Evolutionary conservation across 2,797 vertebrate genomes (phyloP), one percentile per base, ranked within the genome.

Genomic region (Phataginus tricuspis): DNA sequence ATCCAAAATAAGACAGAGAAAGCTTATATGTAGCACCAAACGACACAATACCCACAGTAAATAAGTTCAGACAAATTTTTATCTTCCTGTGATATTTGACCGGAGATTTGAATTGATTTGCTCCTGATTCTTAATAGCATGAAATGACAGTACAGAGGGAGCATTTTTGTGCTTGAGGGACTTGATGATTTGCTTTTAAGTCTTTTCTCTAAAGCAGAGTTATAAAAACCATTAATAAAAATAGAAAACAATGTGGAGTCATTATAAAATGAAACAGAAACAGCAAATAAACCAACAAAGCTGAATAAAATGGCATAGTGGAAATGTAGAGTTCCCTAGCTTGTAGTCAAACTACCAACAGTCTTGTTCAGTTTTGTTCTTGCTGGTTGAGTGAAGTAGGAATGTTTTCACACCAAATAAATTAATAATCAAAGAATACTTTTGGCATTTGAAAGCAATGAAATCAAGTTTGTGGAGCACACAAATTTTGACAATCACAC

Each of bases 131-230:
- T 83, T 94, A 96, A 91, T 11, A 89, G 25, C 61, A 7, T 92
- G 74, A 88, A 95, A 42, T 91, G 95, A 96, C 21, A 96, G 45
- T 0, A 0, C 68, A 85, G 0, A 2, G 12, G 9, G 51, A 92
- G 57, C 80, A 78, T 10, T 49, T 96, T 96, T 92, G 45, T 63
- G 95, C 90, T 91, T 4, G 5, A 72, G 49, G 59, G n/a, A 86
- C 27, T n/a, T 97, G 90, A 91, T 63, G 91, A 75, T 89, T 0
- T 19, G 64, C 27, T 39, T 96, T 39, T 90, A 83, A 61, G 14
- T 34, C 42, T 96, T 57, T 71, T 93, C 75, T 90, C 96, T 95
- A 97, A 97, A 97, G 85, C 88, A 96, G 25, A 97, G 23, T 92
- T 97, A 97, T 92, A 96, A 95, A 95, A 95, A 79, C 0, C 51